phyloP scores from a whole-genome alignment of 1,140 invertebrate genomes.

The Uloborus diversus region DNA sequence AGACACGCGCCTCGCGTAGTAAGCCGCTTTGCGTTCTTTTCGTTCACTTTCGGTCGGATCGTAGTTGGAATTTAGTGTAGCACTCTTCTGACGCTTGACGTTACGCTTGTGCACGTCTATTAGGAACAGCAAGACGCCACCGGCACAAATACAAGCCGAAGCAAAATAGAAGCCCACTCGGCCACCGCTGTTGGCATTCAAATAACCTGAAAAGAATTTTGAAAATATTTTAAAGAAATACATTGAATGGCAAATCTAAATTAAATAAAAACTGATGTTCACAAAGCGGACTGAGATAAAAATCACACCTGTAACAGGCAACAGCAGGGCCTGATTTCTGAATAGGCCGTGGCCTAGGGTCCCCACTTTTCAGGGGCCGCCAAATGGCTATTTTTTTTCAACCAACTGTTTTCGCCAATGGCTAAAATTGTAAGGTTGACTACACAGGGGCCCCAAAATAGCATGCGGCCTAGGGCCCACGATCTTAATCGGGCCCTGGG shows the following conservation, averaged over 20 bases:
- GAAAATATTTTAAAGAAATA: neutral
- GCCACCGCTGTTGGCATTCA: slow-evolving; percentile 76
- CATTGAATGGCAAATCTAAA: neutral
- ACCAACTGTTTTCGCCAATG: no score
- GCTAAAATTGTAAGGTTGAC: no score
- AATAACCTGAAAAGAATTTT: slow-evolving; percentile 71
- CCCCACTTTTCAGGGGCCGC: no score
- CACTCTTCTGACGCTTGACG: slow-evolving; percentile 64
- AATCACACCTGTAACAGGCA: no score
- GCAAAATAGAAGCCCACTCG: slow-evolving; percentile 84
- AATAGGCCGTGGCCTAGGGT: no score
- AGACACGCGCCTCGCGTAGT: slow-evolving; percentile 8
- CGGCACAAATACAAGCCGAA: slow-evolving; percentile 78
- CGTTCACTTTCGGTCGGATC: slow-evolving; percentile 2
- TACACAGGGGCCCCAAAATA: no score
- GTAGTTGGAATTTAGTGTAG: slow-evolving; percentile 58
- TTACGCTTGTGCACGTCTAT: slow-evolving; percentile 79
- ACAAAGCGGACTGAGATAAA: no score
- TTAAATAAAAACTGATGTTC: no score
- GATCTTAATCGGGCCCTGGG: no score
- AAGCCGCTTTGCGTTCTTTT: slow-evolving; percentile 1
- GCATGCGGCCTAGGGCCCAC: no score
- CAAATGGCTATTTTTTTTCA: no score
- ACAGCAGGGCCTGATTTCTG: no score
- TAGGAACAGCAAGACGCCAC: slow-evolving; percentile 79